A percentile compares a stretch with the other conserved stretches of the same genome.
phyloP scores from a whole-genome alignment of 1,140 invertebrate genomes.

The Stegodyphus dumicola region DNA sequence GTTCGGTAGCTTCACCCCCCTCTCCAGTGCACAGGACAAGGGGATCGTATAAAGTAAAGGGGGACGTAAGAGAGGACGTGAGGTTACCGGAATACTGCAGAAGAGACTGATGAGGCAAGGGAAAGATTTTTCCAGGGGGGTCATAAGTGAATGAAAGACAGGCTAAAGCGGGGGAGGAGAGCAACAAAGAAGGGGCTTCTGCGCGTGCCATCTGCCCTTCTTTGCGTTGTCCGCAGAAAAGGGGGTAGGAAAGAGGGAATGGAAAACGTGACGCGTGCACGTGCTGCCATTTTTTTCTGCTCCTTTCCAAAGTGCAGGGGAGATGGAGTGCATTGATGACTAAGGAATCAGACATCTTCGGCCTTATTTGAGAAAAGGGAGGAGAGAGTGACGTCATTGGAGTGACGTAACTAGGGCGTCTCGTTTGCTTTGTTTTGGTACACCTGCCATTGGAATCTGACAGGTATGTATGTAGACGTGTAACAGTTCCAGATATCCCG shows the following conservation, averaged over 20 bases:
- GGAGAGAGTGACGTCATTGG: constrained; percentile 25
- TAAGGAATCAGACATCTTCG: constrained; percentile 39
- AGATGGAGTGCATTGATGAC: constrained; percentile 10
- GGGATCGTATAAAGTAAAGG: not conserved
- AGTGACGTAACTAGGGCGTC: not conserved
- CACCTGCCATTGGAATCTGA: no score
- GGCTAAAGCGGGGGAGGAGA: not conserved
- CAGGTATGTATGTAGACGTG: no score
- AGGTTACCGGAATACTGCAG: not conserved
- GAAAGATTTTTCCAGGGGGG: constrained; percentile 37
- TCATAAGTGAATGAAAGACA: constrained; percentile 47
- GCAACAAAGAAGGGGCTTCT: constrained; percentile 1
- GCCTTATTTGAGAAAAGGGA: constrained; percentile 32
- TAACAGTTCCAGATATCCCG: no score
- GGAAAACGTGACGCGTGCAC: constrained; percentile 32
- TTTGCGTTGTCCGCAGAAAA: not conserved
- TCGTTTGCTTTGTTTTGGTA: not conserved
- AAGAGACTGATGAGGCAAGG: not conserved
- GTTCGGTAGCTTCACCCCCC: no score
- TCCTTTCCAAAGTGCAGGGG: not conserved
- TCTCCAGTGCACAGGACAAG: not conserved
- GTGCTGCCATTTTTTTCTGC: not conserved
- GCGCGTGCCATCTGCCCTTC: constrained; percentile 49
- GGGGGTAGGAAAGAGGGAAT: constrained; percentile 8
- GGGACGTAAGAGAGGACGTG: not conserved